Percentiles rank a stretch among this genome's conserved stretches.
Conservation (phyloP, 2,888 invertebrate genomes). For the Zhengitettix transpicula region DNA sequence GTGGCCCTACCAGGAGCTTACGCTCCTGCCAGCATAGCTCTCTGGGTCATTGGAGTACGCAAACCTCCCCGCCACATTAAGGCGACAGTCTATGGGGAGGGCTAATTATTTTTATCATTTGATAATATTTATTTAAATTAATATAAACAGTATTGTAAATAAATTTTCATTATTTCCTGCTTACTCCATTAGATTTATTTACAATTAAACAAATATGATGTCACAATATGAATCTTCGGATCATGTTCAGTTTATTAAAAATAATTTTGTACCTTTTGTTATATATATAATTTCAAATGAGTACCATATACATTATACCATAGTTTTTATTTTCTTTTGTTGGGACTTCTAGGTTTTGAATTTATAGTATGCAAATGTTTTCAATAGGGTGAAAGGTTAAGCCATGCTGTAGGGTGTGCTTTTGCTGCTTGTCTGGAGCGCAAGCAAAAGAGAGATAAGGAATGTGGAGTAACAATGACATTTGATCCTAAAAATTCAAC, state of each 20-base stretch:
- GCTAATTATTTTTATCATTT: too few species aligned
- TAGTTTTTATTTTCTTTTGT: neutral
- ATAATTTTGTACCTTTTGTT: neutral
- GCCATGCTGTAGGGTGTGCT: conserved; percentile 98
- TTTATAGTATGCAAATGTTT: neutral
- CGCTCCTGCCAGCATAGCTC: too few species aligned
- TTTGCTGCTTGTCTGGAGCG: conserved; percentile 96
- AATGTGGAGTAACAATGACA: conserved; percentile 85
- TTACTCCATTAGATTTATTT: too few species aligned
- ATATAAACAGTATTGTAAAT: too few species aligned
- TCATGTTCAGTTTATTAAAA: neutral
- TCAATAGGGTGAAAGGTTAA: conserved; percentile 77
- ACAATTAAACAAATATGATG: too few species aligned
- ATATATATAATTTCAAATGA: neutral
- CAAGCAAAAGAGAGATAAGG: conserved; percentile 94
- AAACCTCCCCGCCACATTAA: too few species aligned
- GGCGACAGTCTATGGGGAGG: too few species aligned
- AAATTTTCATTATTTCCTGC: too few species aligned
- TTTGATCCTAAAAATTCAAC: conserved; percentile 79
- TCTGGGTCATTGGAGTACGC: too few species aligned
- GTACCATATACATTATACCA: neutral
- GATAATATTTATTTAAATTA: too few species aligned
- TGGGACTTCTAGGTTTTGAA: neutral
- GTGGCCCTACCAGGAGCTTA: too few species aligned
- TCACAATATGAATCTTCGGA: too few species aligned